Base-by-base conservation (phyloP, 2,888 invertebrate genomes). In the Hyposoter didymator region DNA sequence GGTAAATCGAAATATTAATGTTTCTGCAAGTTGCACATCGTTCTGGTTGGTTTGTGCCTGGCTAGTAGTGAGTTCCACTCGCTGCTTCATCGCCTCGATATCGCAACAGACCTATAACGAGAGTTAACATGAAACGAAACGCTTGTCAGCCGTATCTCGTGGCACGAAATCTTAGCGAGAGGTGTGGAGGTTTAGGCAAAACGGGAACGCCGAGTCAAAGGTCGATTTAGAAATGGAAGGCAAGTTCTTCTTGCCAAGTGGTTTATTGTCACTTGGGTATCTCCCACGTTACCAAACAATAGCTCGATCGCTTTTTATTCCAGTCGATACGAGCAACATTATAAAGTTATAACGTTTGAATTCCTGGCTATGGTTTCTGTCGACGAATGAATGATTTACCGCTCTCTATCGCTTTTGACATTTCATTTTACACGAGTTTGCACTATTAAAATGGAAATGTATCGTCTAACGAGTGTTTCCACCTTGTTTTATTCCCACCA, bases 401-500 rank as follows among this genome's bases (percentile, higher is more conserved):
- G 73, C 69, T 55, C 75, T 35, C 19, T 67, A 80, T 80, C 72
- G 52, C 73, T 74, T 84, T 47, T 84, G 86, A 86, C 86, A 86
- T 86, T 86, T 86, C 73, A 81, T 84, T 81, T 62, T 64, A 43
- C 14, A 3, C 32, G 39, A 55, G 39, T 52, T 67, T 52, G 43
- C 55, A 19, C 67, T 43, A 66, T 80, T 84, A 45, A 70, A 62
- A 43, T 43, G n/a, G 19, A 49, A 55, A 52, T 59, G 22, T 80
- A 35, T 73, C 52, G 66, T 66, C 49, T 73, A 80, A 66, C 73
- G 80, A 80, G 66, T 76, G 28, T 75, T 74, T 75, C 17, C 55
- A 32, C 35, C 45, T 10, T 84, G 74, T 84, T 75, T 78, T 59
- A 39, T 85, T 85, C 83, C 82, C 91, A 92, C 32, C 96, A 98